Conservation (phyloP, 2,888 invertebrate species). For the Autographa pulchrina region DNA sequence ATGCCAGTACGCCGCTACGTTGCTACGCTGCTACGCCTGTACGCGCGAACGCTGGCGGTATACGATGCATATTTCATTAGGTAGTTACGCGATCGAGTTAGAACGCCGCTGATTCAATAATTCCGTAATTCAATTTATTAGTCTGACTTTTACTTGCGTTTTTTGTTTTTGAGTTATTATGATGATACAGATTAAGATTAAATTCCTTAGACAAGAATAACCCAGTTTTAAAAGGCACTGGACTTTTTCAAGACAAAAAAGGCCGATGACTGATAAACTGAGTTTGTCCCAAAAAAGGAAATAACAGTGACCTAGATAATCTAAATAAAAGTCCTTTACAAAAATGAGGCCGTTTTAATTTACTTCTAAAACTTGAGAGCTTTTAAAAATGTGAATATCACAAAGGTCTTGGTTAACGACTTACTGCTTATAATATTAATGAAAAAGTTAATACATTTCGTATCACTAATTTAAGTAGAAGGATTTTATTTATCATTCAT, state of each 20-base stretch:
- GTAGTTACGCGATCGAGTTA: constrained; percentile 57
- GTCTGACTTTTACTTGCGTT: constrained; percentile 31
- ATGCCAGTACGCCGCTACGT: constrained; percentile 23
- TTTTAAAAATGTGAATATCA: not conserved
- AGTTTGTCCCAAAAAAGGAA: not conserved
- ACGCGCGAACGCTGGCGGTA: not conserved
- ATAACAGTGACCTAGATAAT: not conserved
- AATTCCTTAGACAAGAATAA: not conserved
- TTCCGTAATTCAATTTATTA: constrained; percentile 47
- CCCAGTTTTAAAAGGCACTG: not conserved
- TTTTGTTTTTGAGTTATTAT: constrained; percentile 26
- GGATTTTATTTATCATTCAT: no score
- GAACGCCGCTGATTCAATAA: constrained; percentile 45
- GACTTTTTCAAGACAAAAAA: not conserved
- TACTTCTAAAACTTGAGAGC: not conserved
- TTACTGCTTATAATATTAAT: no score
- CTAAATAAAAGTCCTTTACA: not conserved
- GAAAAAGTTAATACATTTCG: no score
- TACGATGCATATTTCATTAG: constrained; percentile 57
- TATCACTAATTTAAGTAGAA: no score
- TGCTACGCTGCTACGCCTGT: not conserved
- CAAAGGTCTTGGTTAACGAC: not conserved
- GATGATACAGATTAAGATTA: not conserved
- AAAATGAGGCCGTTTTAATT: not conserved
- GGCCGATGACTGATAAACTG: not conserved